phyloP scores from a whole-genome alignment of 2,888 invertebrate species.

The Nemapogon koenigi region DNA sequence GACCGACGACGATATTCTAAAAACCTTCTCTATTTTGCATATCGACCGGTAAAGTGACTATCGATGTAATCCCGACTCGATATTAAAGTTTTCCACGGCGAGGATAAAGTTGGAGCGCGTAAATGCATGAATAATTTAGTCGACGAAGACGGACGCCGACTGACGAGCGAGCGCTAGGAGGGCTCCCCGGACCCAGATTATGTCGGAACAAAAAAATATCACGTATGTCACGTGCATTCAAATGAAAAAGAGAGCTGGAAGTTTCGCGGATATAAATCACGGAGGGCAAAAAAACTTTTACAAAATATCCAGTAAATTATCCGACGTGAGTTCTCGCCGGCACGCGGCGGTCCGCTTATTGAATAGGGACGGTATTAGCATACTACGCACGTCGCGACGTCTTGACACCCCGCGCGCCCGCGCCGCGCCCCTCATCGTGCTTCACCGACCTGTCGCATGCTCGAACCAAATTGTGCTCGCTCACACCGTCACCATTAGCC shows the following conservation, averaged over 20 bases:
- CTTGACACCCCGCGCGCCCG: conserved; percentile 22
- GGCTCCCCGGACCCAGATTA: conserved; percentile 46
- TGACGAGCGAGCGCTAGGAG: conserved; percentile 49
- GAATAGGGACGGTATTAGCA: conserved; percentile 61
- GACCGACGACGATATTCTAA: conserved; percentile 25
- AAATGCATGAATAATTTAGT: conserved; percentile 61
- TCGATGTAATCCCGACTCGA: conserved; percentile 48
- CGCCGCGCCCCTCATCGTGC: conserved; percentile 1
- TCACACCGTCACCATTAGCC: conserved; percentile 55
- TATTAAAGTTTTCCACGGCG: conserved; percentile 38
- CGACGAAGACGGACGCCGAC: conserved; percentile 50
- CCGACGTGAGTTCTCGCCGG: conserved; percentile 62
- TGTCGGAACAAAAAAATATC: conserved; percentile 59
- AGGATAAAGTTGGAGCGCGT: conserved; percentile 48
- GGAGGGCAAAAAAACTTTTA: conserved; percentile 62
- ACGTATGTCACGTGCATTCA: conserved; percentile 64
- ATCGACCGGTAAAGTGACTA: conserved; percentile 48
- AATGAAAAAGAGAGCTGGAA: conserved; percentile 63
- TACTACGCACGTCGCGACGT: conserved; percentile 55
- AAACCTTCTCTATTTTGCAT: conserved; percentile 37
- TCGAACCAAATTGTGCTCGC: conserved; percentile 31
- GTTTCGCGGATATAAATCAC: conserved; percentile 64
- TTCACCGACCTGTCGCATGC: background rate
- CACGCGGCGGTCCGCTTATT: conserved; percentile 63
- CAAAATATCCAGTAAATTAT: conserved; percentile 66